Evolutionary conservation across 2,797 vertebrate species (phyloP).

Genomic region (Uromys caudimaculatus): DNA sequence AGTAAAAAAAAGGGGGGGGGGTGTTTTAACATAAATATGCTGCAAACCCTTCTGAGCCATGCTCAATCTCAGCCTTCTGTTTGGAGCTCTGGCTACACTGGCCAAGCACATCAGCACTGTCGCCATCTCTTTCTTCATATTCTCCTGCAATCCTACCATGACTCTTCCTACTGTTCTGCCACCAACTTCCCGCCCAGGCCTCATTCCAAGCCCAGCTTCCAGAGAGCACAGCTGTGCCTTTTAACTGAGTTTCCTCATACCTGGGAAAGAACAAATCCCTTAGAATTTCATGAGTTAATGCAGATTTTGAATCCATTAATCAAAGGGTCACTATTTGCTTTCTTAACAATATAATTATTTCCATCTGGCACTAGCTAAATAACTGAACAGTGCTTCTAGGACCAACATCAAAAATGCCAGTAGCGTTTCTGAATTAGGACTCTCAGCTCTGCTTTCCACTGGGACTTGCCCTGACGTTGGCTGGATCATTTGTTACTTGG

Average conservation of each 20-base stretch:
- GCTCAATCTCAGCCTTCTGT: neutral
- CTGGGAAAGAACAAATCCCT: neutral
- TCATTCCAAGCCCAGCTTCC: neutral
- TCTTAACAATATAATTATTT: conserved; percentile 73
- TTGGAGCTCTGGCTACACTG: neutral
- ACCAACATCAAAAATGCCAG: conserved; percentile 46
- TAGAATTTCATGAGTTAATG: conserved; percentile 31
- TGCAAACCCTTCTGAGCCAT: neutral
- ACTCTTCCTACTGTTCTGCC: neutral
- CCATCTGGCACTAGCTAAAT: conserved; percentile 60
- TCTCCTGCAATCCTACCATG: rapidly evolving
- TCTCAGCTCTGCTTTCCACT: neutral
- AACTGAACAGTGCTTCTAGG: conserved; percentile 25
- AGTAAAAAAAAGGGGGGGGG: conserved; percentile 9
- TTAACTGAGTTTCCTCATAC: neutral
- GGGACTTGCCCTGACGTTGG: conserved; percentile 46
- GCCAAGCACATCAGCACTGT: neutral
- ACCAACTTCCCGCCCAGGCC: neutral
- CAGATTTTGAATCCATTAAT: conserved; percentile 52
- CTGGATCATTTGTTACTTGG: conserved; percentile 59
- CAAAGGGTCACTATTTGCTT: conserved; percentile 61
- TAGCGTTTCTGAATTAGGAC: conserved; percentile 49
- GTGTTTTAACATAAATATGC: conserved; percentile 43
- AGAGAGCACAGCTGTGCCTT: neutral
- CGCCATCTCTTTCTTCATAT: neutral